phyloP scores from a whole-genome alignment of 2,888 invertebrate genomes.

The Machimus rusticus region DNA sequence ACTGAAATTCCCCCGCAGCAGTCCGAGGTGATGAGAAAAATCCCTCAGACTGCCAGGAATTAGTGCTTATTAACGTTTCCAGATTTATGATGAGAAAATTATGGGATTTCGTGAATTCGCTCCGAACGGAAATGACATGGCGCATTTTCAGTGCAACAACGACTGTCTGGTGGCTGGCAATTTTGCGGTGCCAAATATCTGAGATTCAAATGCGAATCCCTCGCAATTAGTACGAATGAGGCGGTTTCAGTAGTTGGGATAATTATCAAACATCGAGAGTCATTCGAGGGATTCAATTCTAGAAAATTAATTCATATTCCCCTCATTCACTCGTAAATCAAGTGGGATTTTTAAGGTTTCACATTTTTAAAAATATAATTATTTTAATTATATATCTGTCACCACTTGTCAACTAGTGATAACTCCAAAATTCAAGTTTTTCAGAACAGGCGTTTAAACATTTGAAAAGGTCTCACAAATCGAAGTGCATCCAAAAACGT shows the following conservation, averaged over 20 bases:
- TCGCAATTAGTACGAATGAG: not conserved
- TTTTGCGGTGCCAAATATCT: not conserved
- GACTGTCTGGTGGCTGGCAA: not conserved
- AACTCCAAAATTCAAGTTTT: too few species aligned
- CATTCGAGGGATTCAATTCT: not conserved
- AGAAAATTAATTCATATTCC: not conserved
- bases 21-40: conserved; percentile 17
- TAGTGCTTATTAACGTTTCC: conserved; percentile 29
- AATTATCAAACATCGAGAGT: not conserved
- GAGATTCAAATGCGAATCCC: not conserved
- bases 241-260: not conserved
- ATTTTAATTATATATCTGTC: too few species aligned
- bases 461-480: too few species aligned
- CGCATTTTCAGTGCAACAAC: not conserved
- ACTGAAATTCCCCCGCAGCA: not conserved
- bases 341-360: too few species aligned
- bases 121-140: conserved; percentile 14
- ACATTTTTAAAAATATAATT: too few species aligned
- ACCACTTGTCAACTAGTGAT: too few species aligned
- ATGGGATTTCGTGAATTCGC: not conserved
- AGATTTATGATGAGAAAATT: conserved; percentile 15
- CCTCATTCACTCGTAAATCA: not conserved
- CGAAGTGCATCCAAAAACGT: too few species aligned
- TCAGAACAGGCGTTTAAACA: too few species aligned
- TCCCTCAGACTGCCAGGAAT: not conserved